Evolutionary conservation across 1,140 invertebrate species (phyloP).

Genomic region (Probaryconus sp.): DNA sequence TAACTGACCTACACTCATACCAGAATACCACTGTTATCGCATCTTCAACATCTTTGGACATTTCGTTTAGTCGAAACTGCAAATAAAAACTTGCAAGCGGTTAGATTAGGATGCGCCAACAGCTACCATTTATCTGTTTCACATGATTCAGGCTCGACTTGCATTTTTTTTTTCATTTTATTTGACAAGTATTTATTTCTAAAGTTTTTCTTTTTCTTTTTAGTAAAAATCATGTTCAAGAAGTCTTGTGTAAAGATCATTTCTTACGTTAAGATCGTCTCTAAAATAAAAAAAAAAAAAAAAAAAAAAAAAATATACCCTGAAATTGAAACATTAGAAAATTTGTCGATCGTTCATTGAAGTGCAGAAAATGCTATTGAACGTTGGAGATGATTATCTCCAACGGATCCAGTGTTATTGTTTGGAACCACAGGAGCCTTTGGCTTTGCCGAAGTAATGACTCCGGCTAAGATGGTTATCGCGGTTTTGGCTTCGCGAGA

Average conservation of each 20-base stretch:
- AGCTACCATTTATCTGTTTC: too few species aligned
- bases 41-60: too few species aligned
- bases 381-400: slow-evolving; percentile 45
- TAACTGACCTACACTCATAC: slow-evolving; percentile 67
- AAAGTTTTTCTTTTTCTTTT: slow-evolving; percentile 8
- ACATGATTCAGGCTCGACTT: too few species aligned
- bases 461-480: slow-evolving; percentile 42
- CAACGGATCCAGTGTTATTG: slow-evolving; percentile 25
- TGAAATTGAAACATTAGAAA: slow-evolving; percentile 8
- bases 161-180: too few species aligned
- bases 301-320: too few species aligned
- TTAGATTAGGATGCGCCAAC: too few species aligned
- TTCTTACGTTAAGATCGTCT: too few species aligned
- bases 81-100: too few species aligned
- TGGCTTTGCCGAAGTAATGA: slow-evolving; percentile 37
- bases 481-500: slow-evolving; percentile 47
- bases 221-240: slow-evolving; percentile 12
- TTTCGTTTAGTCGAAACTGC: too few species aligned
- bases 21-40: too few species aligned
- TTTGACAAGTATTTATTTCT: neutral
- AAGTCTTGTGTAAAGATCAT: too few species aligned
- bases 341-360: neutral
- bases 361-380: slow-evolving; percentile 35
- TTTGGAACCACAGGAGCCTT: slow-evolving; percentile 34
- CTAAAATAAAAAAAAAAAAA: too few species aligned